Evolutionary conservation across 1,140 invertebrate genomes (phyloP), one percentile per base, ranked within the genome.

Genomic region (Psix sp.): DNA sequence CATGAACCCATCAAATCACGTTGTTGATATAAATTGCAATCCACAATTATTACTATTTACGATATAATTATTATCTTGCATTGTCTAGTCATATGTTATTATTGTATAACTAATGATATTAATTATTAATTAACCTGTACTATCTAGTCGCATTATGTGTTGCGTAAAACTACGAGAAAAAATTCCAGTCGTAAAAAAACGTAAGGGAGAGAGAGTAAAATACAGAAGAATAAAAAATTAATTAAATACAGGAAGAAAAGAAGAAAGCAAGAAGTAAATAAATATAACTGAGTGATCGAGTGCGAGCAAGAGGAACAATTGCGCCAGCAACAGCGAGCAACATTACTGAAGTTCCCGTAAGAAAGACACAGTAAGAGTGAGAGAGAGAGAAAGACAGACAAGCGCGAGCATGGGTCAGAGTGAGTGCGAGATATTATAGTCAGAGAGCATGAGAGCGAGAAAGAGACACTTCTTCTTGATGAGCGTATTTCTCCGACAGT

Each of bases 31-130:
- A 83, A 86, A 87, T 87, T 87, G 83, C 86, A 83, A 87, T 86
- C 84, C 83, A 87, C 82, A 80, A 87, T 87, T 87, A 87, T 87
- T 86, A 86, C 79, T 86, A 86, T 85, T 87, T 86, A 87, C 79
- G 78, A 87, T 87, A 86, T 87, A 87, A 87, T 87, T 86, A 87
- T 87, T 87, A 87, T 87, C 85, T 86, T 87, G 83, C 84, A 86
- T 87, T 87, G 84, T 87, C 86, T 87, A 86, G 84, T 85, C 84
- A 87, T 87, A 87, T 79, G 85, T 86, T 87, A 87, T 87, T 85
- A 87, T 86, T 87, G 81, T 86, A 87, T 86, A 86, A 87, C 84
- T 86, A 87, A 86, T 76, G 80, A 86, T 87, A 87, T 87, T 86
- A 86, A 85, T 86, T 86, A 87, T 87, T 86, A 85, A 86, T 87